These are phyloP conservation scores for Geopemphigus sp. DNA, from an alignment of 1,140 invertebrate genomes.

Conservation along the genomic window DNA sequence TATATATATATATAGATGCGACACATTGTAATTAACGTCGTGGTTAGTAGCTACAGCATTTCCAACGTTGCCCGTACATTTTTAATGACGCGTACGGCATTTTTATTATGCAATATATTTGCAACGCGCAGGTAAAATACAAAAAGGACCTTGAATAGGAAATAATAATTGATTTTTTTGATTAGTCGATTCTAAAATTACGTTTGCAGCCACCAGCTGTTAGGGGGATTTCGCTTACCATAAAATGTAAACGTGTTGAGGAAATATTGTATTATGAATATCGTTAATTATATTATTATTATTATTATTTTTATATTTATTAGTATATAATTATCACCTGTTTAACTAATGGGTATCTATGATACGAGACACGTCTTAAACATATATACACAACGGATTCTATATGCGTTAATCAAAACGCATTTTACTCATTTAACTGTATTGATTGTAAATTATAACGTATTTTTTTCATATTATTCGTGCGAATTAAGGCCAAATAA, in stretches of 20 bases:
- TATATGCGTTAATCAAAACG: no score
- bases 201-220: not conserved
- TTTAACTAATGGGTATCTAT: no score
- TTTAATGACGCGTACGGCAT: slow-evolving; percentile 5
- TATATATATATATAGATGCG: not conserved
- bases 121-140: not conserved
- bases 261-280: not conserved
- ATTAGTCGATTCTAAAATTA: not conserved
- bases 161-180: not conserved
- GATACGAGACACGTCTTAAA: no score
- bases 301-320: no score
- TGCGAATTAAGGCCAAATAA: no score
- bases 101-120: not conserved
- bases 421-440: no score
- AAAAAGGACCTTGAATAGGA: not conserved
- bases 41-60: not conserved
- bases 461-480: no score
- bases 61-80: slow-evolving; percentile 2
- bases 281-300: no score
- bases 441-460: no score
- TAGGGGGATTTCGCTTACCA: not conserved
- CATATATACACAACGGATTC: no score
- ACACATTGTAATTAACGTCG: not conserved
- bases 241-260: no score
- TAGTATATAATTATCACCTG: no score